phyloP scores from a whole-genome alignment of 2,113 vertebrate genomes.

The Monopterus albus region DNA sequence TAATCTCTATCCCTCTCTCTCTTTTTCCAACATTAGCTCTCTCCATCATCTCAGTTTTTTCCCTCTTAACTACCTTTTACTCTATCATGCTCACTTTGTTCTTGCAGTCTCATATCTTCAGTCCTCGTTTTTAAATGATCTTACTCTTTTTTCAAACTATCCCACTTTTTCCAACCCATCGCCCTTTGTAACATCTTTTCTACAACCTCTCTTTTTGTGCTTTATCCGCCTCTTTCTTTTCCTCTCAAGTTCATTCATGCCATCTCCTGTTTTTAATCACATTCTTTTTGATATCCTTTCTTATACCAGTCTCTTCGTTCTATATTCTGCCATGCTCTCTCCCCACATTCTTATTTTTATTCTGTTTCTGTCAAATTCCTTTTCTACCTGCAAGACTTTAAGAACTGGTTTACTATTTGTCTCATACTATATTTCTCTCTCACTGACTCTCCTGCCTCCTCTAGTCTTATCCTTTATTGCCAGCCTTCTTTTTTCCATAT shows the following conservation, averaged over 20 bases:
- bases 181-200: slow-evolving; percentile 18
- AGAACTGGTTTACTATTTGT: slow-evolving; percentile 10
- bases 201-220: slow-evolving; percentile 19
- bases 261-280: slow-evolving; percentile 16
- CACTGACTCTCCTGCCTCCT: background rate
- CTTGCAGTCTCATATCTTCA: slow-evolving; percentile 33
- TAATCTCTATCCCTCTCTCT: slow-evolving; percentile 61
- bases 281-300: slow-evolving; percentile 18
- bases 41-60: background rate
- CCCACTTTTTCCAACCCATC: slow-evolving; percentile 17
- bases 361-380: slow-evolving; percentile 43
- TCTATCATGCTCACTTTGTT: background rate
- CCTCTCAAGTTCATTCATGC: background rate
- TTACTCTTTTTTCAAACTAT: slow-evolving; percentile 42
- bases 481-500: background rate
- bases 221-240: slow-evolving; percentile 16
- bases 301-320: slow-evolving; percentile 14
- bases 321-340: slow-evolving; percentile 8
- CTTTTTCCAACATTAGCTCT: slow-evolving; percentile 39
- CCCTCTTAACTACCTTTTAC: slow-evolving; percentile 9
- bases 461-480: slow-evolving; percentile 17
- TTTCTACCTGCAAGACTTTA: background rate
- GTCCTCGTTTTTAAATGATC: slow-evolving; percentile 37
- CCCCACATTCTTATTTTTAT: slow-evolving; percentile 30
- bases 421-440: slow-evolving; percentile 27